Evolutionary conservation across 1,140 invertebrate species (phyloP).

Genomic region (Scaptodrosophila lebanonensis): DNA sequence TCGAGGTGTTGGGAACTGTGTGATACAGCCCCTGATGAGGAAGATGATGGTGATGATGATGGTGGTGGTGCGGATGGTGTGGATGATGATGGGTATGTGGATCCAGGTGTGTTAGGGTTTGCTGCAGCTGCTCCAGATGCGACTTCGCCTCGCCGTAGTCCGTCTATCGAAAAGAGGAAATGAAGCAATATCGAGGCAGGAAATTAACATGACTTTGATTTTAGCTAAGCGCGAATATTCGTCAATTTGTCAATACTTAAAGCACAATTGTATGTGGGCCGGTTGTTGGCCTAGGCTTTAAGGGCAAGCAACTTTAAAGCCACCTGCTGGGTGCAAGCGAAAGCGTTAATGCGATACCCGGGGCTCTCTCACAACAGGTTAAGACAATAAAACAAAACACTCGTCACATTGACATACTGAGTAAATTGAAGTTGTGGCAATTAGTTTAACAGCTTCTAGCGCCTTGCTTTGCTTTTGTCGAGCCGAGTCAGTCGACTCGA

Average conservation of each 20-base stretch:
- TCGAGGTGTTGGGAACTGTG: conserved; percentile 51
- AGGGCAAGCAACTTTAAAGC: conserved; percentile 47
- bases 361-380: conserved; percentile 48
- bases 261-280: conserved; percentile 5
- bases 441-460: conserved; percentile 70
- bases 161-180: conserved; percentile 61
- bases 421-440: conserved; percentile 58
- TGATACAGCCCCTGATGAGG: conserved; percentile 57
- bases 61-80: conserved; percentile 25
- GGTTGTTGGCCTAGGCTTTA: conserved; percentile 22
- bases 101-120: conserved; percentile 59
- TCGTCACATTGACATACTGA: conserved; percentile 62
- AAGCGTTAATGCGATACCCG: conserved; percentile 20
- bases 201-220: conserved; percentile 62
- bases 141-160: conserved; percentile 64
- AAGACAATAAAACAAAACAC: conserved; percentile 25
- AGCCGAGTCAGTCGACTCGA: too few relatives aligned
- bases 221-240: conserved; percentile 17
- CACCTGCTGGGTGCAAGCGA: conserved; percentile 48
- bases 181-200: conserved; percentile 65
- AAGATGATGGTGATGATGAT: conserved; percentile 26
- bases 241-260: conserved; percentile 38
- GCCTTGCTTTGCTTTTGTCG: too few relatives aligned
- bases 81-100: conserved; percentile 26
- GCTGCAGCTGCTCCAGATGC: conserved; percentile 64